Evolutionary conservation across 2,113 vertebrate genomes (phyloP).

Genomic region (Butorides virescens): DNA sequence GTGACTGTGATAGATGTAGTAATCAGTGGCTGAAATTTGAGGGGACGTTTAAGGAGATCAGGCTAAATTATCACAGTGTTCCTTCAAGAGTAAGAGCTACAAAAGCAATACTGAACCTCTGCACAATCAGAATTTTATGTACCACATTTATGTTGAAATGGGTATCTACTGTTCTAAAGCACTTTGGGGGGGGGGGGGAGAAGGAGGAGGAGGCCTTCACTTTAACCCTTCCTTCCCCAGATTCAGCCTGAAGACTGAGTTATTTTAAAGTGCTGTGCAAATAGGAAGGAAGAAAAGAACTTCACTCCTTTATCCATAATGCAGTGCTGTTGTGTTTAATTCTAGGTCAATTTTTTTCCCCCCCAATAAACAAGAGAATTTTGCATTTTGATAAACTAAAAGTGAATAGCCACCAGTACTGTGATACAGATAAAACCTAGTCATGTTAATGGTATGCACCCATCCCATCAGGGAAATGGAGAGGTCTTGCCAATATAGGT

Average conservation of each 20-base stretch:
- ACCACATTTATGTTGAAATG: background rate
- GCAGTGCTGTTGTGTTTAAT: background rate
- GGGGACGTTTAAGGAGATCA: background rate
- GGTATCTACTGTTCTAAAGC: background rate
- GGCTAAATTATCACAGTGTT: background rate
- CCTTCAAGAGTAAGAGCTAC: background rate
- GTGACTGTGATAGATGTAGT: background rate
- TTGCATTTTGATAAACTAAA: background rate
- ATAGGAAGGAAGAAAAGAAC: background rate
- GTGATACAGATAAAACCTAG: background rate
- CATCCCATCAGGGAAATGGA: background rate
- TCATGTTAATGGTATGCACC: background rate
- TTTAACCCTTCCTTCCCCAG: background rate
- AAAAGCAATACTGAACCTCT: background rate
- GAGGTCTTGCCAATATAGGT: background rate
- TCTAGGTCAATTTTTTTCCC: background rate
- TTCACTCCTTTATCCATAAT: background rate
- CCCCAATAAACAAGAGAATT: background rate
- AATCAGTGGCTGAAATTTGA: conserved; percentile 12
- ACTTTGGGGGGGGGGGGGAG: too few species aligned
- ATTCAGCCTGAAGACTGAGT: background rate
- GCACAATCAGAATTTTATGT: background rate
- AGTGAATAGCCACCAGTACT: background rate
- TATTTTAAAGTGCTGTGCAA: background rate
- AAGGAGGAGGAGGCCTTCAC: background rate